These are phyloP conservation scores for Epistrophe eligans DNA, from an alignment of 2,888 invertebrate genomes.

Conservation along the genomic window DNA sequence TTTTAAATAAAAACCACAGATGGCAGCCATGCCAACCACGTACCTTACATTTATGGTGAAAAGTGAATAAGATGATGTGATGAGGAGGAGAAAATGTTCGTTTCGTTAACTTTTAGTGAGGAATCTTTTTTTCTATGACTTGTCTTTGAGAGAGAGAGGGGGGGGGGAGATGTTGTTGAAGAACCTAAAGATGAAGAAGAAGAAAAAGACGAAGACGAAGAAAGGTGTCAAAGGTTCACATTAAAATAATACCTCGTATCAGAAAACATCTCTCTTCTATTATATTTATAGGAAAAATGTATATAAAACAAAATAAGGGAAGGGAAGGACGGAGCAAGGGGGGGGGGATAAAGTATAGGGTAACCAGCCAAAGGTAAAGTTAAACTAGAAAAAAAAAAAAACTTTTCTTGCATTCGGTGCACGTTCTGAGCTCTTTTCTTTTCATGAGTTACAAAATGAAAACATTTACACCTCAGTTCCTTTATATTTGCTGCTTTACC, in stretches of 20 bases:
- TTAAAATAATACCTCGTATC: slow-evolving; percentile 76
- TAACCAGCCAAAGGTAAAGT: slow-evolving; percentile 19
- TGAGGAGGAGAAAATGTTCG: slow-evolving; percentile 55
- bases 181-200: neutral
- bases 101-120: slow-evolving; percentile 62
- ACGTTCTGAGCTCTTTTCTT: slow-evolving; percentile 67
- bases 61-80: slow-evolving; percentile 75
- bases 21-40: slow-evolving; percentile 2
- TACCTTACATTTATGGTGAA: slow-evolving; percentile 48
- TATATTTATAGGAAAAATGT: slow-evolving; percentile 9
- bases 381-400: neutral
- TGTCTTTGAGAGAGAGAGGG: neutral
- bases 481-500: slow-evolving; percentile 50
- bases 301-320: neutral
- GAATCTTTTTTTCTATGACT: slow-evolving; percentile 20
- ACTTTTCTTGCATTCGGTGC: slow-evolving; percentile 65
- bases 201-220: slow-evolving; percentile 1
- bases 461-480: slow-evolving; percentile 75
- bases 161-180: too few species aligned
- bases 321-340: neutral
- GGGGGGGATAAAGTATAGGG: neutral
- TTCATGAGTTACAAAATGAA: slow-evolving; percentile 72
- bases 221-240: slow-evolving; percentile 74
- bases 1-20: neutral
- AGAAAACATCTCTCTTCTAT: slow-evolving; percentile 64